Evolutionary conservation across 2,113 vertebrate genomes (phyloP), one percentile per base, ranked within the genome.

Genomic region (Microcebus murinus): DNA sequence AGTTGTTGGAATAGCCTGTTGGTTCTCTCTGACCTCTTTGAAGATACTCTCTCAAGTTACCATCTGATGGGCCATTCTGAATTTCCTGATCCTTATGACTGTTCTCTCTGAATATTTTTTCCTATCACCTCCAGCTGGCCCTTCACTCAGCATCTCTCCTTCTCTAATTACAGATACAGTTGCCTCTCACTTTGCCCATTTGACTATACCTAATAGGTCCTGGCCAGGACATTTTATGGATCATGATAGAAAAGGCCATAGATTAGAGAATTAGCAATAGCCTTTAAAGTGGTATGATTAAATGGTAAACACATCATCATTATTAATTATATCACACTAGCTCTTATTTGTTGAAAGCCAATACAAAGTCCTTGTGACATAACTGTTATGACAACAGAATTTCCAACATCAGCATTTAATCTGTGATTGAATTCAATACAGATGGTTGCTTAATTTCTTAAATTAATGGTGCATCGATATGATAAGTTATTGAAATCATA

Each of bases 401-500:
- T 36, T 91, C 71, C 34, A 94, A n/a, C 77, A 42, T 85, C 25
- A 73, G 14, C 29, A 50, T 86, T 93, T 76, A 91, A 73, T 45
- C 55, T 84, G 27, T 81, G 71, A 39, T n/a, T 91, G 77, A 79
- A 83, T 91, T 96, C 21, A 90, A 27, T 87, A 18, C 71, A 8
- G 25, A 61, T 71, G 12, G 42, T 67, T 21, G 8, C 15, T 79
- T 61, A 63, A 1, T 63, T 65, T 95, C 59, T 48, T 87, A 76
- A 89, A 82, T 55, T 39, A 89, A 94, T 68, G 36, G 12, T 71
- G 5, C 48, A 34, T 65, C 73, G 36, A 42, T 92, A 15, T 88
- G 67, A 13, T 67, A 95, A 95, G 42, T 71, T 94, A n/a, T 45
- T 97, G 65, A 96, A 92, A 73, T 96, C 45, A 70, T 70, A 45